Percentiles rank a stretch among this genome's conserved stretches.
Evolutionary conservation across 2,888 invertebrate species (phyloP).

Genomic region (Argyresthia albistria): DNA sequence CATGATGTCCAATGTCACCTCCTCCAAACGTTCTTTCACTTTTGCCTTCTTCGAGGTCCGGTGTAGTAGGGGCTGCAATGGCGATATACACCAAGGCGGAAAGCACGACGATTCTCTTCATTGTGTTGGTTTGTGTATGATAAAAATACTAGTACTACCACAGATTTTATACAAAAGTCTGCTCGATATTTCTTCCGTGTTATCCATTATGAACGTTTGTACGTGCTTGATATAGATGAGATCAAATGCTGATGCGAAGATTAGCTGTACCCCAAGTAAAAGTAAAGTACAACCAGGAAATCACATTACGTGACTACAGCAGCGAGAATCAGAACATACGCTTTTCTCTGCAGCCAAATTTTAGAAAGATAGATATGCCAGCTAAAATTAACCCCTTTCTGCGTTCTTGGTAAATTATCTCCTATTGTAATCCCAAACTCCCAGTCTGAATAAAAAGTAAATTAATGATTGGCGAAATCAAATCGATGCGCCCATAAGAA

Average conservation of each 20-base stretch:
- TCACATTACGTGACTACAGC: too few species aligned
- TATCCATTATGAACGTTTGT: not conserved
- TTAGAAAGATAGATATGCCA: too few species aligned
- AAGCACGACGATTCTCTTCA: conserved; percentile 52
- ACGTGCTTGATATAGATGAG: not conserved
- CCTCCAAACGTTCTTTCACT: not conserved
- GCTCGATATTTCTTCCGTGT: not conserved
- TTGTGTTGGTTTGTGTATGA: conserved; percentile 21
- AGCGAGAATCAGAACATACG: too few species aligned
- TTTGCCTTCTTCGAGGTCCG: conserved; percentile 10
- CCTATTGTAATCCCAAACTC: too few species aligned
- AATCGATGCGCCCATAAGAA: too few species aligned
- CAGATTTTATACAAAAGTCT: conserved; percentile 38
- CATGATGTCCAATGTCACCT: not conserved
- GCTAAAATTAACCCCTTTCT: too few species aligned
- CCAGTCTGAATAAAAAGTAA: too few species aligned
- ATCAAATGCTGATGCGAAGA: not conserved
- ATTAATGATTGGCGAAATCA: too few species aligned
- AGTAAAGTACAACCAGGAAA: too few species aligned
- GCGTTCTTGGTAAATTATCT: too few species aligned
- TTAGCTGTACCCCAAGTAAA: too few species aligned
- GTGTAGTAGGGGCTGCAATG: conserved; percentile 38
- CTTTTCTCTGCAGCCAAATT: too few species aligned
- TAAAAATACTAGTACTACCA: not conserved
- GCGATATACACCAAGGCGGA: conserved; percentile 37